Evolutionary conservation across 2,113 vertebrate genomes (phyloP).

Genomic region (Gymnobelideus leadbeateri): DNA sequence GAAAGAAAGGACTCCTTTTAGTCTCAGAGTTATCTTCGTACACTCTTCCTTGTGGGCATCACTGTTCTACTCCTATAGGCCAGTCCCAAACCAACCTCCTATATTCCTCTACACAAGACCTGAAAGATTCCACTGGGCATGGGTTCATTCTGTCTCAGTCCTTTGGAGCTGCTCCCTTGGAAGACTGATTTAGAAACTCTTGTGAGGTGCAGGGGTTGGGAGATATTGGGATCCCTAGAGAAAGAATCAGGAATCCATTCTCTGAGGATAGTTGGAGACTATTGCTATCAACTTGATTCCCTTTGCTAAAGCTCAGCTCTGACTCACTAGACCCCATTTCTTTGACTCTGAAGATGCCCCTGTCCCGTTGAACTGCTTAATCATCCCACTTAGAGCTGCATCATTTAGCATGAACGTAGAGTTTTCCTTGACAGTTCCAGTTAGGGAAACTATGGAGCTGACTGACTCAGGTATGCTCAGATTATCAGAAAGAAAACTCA

Average conservation of each 20-base stretch:
- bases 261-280: neutral
- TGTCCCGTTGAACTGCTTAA: conserved; percentile 64
- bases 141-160: neutral
- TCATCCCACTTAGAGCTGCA: conserved; percentile 69
- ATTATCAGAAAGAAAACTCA: neutral
- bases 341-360: conserved; percentile 36
- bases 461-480: neutral
- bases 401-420: conserved; percentile 59
- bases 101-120: neutral
- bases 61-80: neutral
- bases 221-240: neutral
- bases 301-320: neutral
- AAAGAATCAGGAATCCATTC: accelerated
- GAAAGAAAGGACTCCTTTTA: neutral
- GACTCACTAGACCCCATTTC: neutral
- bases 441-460: neutral
- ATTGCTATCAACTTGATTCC: neutral
- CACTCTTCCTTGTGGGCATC: neutral
- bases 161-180: neutral
- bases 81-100: neutral
- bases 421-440: conserved; percentile 55
- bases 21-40: neutral
- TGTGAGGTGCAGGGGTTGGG: neutral
- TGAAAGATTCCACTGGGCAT: neutral
- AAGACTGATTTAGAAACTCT: neutral